phyloP scores from a whole-genome alignment of 2,797 vertebrate genomes.

The Cirrhinus mrigala region DNA sequence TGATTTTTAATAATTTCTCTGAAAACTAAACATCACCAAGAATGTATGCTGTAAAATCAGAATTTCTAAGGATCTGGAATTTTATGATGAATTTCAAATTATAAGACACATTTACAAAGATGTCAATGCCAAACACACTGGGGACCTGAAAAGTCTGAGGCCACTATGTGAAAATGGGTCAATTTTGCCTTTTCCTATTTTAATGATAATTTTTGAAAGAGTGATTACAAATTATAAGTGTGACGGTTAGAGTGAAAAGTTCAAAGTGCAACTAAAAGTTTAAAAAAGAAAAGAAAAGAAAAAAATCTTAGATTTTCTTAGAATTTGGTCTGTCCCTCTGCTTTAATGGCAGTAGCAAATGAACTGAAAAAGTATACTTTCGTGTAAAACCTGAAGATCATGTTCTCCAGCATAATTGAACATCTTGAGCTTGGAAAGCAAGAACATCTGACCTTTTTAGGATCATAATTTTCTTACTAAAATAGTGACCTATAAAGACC shows the following conservation, averaged over 20 bases:
- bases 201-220: not conserved
- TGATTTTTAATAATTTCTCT: not conserved
- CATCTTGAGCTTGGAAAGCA: not conserved
- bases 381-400: not conserved
- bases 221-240: not conserved
- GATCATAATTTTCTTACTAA: not conserved
- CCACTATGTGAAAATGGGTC: not conserved
- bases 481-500: not conserved
- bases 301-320: not conserved
- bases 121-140: not conserved
- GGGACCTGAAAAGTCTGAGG: not conserved
- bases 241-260: not conserved
- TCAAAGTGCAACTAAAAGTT: not conserved
- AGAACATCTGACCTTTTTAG: not conserved
- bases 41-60: constrained; percentile 13
- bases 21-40: not conserved
- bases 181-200: not conserved
- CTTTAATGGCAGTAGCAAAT: not conserved
- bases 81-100: not conserved
- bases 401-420: not conserved
- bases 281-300: not conserved
- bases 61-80: not conserved
- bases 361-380: not conserved
- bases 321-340: not conserved
- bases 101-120: not conserved